A percentile compares a stretch with the other conserved stretches of the same genome.
Evolutionary conservation across 2,113 vertebrate genomes (phyloP).

Genomic region (Eclectus roratus): DNA sequence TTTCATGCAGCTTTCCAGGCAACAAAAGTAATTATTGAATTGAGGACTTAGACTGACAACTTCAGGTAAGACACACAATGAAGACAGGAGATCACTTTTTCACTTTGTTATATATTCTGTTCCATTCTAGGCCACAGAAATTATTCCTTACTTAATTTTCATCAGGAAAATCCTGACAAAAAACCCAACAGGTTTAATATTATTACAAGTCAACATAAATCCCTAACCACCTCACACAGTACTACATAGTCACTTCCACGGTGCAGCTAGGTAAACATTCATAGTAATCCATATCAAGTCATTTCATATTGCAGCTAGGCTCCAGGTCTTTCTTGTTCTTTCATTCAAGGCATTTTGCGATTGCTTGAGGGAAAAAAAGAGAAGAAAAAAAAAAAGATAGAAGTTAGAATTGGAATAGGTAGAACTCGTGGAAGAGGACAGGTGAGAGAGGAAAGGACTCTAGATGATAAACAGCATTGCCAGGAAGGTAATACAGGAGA

Average conservation of each 20-base stretch:
- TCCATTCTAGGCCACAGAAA: not conserved
- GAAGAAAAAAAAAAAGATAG: not conserved
- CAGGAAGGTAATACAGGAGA: not conserved
- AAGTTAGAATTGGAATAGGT: not conserved
- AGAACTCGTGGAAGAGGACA: not conserved
- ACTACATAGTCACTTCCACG: not conserved
- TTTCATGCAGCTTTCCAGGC: not conserved
- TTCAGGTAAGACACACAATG: not conserved
- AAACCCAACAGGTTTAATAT: not conserved
- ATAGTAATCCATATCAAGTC: not conserved
- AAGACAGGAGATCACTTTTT: not conserved
- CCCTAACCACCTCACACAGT: not conserved
- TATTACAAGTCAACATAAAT: not conserved
- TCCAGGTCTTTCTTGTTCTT: not conserved
- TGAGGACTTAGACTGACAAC: not conserved
- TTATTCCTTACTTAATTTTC: not conserved
- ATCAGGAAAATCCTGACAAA: not conserved
- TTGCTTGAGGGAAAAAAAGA: not conserved
- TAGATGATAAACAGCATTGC: not conserved
- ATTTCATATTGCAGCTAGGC: not conserved
- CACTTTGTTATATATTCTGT: not conserved
- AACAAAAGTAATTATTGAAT: not conserved
- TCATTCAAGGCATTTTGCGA: not conserved
- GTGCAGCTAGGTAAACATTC: not conserved
- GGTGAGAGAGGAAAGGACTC: not conserved